Base-by-base conservation (phyloP, 2,888 invertebrate genomes). In the Clistopyga incitator region DNA sequence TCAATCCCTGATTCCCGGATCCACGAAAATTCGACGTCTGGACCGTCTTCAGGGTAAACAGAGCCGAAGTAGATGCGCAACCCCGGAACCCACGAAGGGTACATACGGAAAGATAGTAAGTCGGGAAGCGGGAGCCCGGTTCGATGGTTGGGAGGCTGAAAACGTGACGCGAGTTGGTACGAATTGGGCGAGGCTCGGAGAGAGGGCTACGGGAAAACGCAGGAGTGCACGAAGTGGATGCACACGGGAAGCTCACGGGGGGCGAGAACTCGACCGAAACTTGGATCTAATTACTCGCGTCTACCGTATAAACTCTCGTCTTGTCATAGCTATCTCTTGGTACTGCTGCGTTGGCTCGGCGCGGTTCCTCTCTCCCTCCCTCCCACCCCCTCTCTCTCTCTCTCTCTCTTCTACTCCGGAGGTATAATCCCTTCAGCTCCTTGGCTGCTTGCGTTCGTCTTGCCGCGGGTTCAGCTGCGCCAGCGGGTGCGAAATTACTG, bases 251-350 rank as follows among this genome's bases (percentile, higher is more conserved):
- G 80, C 77, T 84, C 80, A 78, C 52, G 81, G 84, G 84, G 80
- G 82, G 80, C 81, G 83, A 86, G 82, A 89, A 90, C 89, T 90
- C 88, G 84, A 85, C 87, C 90, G 88, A 92, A 92, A 92, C 92
- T 92, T 92, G 90, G 92, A 90, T 92, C 91, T 92, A 92, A 92
- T 92, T 92, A 92, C 90, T 90, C 89, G 90, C 91, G 89, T 87
- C 90, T 88, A 88, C 88, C 88, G 87, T 89, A 90, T 89, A 91
- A 90, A 90, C 90, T 80, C 59, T 77, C 90, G 87, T 90, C 89
- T 90, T 90, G 90, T 91, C 91, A 91, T 90, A 89, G 89, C 89
- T 91, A 92, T 92, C 92, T 90, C 82, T 64, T 1, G 67, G 18
- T 23, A 76, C 74, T 72, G 47, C 64, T 56, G 70, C 45, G 75